Evolutionary conservation across 2,113 vertebrate genomes (phyloP).

Genomic region (Aegithalos caudatus): DNA sequence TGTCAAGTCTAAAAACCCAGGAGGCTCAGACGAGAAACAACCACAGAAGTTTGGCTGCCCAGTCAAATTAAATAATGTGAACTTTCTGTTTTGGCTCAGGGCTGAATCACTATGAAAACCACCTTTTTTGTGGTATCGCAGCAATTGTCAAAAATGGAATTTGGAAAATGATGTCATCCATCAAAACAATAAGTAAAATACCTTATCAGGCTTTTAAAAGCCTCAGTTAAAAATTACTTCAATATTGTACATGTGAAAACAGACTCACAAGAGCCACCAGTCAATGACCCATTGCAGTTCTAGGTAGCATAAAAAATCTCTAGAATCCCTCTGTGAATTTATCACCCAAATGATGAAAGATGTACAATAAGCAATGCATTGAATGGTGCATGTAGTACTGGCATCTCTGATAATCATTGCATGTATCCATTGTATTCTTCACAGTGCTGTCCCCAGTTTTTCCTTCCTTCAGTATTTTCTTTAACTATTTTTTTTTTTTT

Average conservation of each 20-base stretch:
- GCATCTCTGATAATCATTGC: neutral
- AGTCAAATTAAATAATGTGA: neutral
- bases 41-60: neutral
- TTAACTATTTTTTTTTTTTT: neutral
- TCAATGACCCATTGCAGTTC: neutral
- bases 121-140: neutral
- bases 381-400: neutral
- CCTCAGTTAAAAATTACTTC: neutral
- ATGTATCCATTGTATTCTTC: neutral
- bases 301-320: neutral
- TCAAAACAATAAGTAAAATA: neutral
- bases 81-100: neutral
- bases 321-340: neutral
- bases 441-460: neutral
- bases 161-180: neutral
- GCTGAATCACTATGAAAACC: neutral
- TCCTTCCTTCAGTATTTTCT: neutral
- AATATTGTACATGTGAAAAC: fast-evolving
- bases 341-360: neutral
- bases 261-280: neutral
- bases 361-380: neutral
- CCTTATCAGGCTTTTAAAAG: neutral
- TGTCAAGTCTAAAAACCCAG: neutral
- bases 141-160: neutral
- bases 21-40: fast-evolving